Evolutionary conservation across 2,113 vertebrate species (phyloP), one percentile per base, ranked within the genome.

Genomic region (Pipa parva): DNA sequence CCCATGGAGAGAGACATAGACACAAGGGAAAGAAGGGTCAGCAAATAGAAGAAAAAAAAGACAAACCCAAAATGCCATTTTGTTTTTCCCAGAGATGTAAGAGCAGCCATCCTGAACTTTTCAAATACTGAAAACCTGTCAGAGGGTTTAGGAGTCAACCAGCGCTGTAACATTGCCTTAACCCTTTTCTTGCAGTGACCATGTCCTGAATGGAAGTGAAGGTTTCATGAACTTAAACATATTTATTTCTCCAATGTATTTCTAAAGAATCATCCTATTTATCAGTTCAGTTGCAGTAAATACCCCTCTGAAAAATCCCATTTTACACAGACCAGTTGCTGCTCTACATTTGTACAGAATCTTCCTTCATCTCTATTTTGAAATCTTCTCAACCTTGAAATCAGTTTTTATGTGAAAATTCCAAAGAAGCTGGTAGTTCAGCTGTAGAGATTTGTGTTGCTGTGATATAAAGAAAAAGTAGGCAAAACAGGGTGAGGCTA

Each of bases 31-130:
- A 70, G 57, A 70, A 70, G 66, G 66, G 66, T 60, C 66, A 70
- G 58, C 18, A 20, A 21, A 60, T 54, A 54, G n/a, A n/a, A n/a
- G n/a, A 69, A 69, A 42, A 57, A 57, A 61, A 70, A 61, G 48
- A 54, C 57, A 52, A 61, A 54, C 57, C 66, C 66, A 46, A 60
- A 70, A 70, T 54, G 57, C 57, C 66, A 60, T 61, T 70, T 70
- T 70, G 46, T 60, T 70, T 61, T 69, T 70, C 49, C 56, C 46
- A 61, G 39, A 61, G 66, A 70, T 45, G 50, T 70, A 58, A 70
- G 58, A 70, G 57, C 66, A 70, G 58, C 58, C 48, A 61, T 70
- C 66, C 66, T 70, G 66, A 70, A 70, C 66, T 70, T 70, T 61
- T 70, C 66, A 70, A 70, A 70, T 33, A 70, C 66, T 13, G 58